These are phyloP conservation scores for Oreochromis mossambicus DNA, from an alignment of 2,797 vertebrate species.

Conservation along the genomic window DNA sequence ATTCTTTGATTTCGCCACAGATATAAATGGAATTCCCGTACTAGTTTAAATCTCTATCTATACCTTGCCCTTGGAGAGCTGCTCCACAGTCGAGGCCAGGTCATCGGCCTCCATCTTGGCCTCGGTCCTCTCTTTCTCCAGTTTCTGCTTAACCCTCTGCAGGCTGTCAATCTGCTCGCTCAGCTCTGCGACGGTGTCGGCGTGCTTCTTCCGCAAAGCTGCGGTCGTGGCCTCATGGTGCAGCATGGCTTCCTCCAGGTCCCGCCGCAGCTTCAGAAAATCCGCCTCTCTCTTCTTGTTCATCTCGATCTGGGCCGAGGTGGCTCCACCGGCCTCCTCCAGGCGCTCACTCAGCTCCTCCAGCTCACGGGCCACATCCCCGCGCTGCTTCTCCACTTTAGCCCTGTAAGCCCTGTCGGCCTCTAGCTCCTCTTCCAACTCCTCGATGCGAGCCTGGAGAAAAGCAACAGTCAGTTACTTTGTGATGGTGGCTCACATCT, in stretches of 20 bases:
- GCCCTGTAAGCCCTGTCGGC: conserved; percentile 83
- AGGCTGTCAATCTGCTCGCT: conserved; percentile 89
- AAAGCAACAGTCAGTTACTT: not conserved
- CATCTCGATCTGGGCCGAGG: conserved; percentile 85
- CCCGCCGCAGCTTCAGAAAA: conserved; percentile 83
- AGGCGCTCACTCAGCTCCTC: conserved; percentile 90
- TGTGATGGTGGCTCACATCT: not conserved
- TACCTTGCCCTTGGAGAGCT: conserved; percentile 89
- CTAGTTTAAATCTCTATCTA: not conserved
- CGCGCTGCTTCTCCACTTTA: conserved; percentile 89
- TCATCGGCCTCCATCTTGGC: conserved; percentile 91
- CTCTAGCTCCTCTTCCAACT: conserved; percentile 94
- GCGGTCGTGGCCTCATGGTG: conserved; percentile 84
- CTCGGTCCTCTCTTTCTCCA: conserved; percentile 91
- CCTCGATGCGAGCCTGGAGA: conserved; percentile 84
- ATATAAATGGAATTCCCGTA: not conserved
- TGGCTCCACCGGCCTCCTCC: conserved; percentile 88
- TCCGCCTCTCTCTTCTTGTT: conserved; percentile 89
- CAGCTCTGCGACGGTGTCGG: conserved; percentile 82
- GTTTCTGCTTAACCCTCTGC: conserved; percentile 89
- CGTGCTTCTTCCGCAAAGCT: conserved; percentile 85
- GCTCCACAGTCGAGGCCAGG: conserved; percentile 85
- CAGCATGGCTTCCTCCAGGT: conserved; percentile 88
- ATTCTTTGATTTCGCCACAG: not conserved
- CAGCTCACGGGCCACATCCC: conserved; percentile 84